Conservation (phyloP, 2,797 vertebrate genomes). For the Synaphobranchus kaupii region DNA sequence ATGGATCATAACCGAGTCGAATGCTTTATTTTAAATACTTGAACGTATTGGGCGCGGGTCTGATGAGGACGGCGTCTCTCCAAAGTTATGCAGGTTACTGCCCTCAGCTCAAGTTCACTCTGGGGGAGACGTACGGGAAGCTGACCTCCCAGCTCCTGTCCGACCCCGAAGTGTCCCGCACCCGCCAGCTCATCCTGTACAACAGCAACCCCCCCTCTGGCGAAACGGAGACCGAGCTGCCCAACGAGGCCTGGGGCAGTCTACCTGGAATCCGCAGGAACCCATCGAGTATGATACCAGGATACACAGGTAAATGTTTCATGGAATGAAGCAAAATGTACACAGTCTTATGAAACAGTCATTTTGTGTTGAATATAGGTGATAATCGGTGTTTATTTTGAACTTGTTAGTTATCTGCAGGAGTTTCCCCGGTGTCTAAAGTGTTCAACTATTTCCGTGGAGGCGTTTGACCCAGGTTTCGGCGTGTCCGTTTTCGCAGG, state of each 20-base stretch:
- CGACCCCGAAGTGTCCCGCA: conserved; percentile 53
- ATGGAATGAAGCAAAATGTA: background rate
- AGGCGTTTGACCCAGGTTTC: background rate
- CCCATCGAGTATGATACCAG: conserved; percentile 65
- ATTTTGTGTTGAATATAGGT: background rate
- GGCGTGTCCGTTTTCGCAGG: conserved; percentile 50
- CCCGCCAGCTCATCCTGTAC: conserved; percentile 57
- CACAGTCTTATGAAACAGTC: background rate
- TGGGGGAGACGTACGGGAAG: conserved; percentile 72
- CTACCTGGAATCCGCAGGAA: conserved; percentile 34
- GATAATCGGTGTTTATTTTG: background rate
- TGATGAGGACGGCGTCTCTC: background rate
- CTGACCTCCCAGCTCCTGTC: conserved; percentile 68
- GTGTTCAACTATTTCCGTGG: background rate
- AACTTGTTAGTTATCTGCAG: background rate
- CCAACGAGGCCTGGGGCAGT: conserved; percentile 41
- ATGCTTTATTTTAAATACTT: too few species aligned
- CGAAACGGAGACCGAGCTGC: conserved; percentile 18
- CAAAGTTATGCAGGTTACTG: conserved; percentile 76
- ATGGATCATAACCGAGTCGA: too few species aligned
- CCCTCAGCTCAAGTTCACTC: conserved; percentile 73
- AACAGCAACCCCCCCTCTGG: conserved; percentile 28
- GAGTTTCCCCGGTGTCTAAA: background rate
- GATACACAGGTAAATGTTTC: conserved; percentile 73
- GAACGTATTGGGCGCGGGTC: too few species aligned